These are phyloP conservation scores for Cotesia vestalis DNA, from an alignment of 1,140 invertebrate species.

Conservation along the genomic window DNA sequence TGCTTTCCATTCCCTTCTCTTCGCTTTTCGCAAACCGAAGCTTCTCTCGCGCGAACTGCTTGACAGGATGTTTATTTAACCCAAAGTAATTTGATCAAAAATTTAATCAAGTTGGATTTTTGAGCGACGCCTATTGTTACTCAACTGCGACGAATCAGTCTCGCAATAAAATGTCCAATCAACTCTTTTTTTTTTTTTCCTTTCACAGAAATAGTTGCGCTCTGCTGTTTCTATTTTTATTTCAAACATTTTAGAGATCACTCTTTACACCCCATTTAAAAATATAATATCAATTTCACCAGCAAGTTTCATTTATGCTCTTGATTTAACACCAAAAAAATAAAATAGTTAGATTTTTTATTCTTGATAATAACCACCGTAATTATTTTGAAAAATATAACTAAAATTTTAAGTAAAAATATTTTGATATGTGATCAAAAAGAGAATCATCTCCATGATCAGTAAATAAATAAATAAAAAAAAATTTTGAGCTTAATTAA, in stretches of 20 bases:
- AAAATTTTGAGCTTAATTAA: no score
- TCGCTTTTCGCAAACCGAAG: not conserved
- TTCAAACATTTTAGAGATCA: not conserved
- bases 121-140: conserved; percentile 47
- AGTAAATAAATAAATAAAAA: no score
- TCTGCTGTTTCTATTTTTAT: not conserved
- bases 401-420: no score
- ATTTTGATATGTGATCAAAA: no score
- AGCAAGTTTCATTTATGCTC: no score
- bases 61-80: conserved; percentile 63
- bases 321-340: no score
- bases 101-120: conserved; percentile 67
- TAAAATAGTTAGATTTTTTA: no score
- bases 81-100: conserved; percentile 67
- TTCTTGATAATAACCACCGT: no score
- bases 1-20: not conserved
- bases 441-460: no score
- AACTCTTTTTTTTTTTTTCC: conserved; percentile 32
- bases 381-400: no score
- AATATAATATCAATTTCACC: not conserved
- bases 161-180: conserved; percentile 58
- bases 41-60: conserved; percentile 17
- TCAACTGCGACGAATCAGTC: conserved; percentile 59
- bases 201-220: not conserved
- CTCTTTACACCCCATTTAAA: not conserved